A percentile compares a stretch with the other conserved stretches of the same genome.
phyloP scores from a whole-genome alignment of 2,113 vertebrate species.

The Pelodiscus sinensis region DNA sequence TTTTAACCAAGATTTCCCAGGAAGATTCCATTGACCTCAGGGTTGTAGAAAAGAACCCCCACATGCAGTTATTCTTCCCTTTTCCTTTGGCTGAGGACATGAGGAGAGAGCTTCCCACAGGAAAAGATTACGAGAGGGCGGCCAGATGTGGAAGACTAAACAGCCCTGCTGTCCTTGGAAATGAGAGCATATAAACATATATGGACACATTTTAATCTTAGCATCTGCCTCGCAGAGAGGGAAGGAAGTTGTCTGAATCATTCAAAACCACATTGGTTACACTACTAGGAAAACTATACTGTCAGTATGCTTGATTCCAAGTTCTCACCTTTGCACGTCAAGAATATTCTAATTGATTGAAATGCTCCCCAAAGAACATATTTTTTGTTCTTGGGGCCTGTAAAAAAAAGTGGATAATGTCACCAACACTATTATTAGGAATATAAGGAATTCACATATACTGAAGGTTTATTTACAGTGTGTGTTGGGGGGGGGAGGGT shows the following conservation, averaged over 20 bases:
- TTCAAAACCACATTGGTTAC: background rate
- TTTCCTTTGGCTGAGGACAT: slow-evolving; percentile 17
- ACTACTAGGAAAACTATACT: slow-evolving; percentile 53
- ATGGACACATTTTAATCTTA: slow-evolving; percentile 55
- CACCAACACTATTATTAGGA: slow-evolving; percentile 7
- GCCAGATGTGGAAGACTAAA: slow-evolving; percentile 67
- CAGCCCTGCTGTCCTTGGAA: slow-evolving; percentile 55
- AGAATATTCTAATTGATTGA: background rate
- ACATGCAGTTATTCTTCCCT: slow-evolving; percentile 53
- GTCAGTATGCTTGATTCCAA: slow-evolving; percentile 29
- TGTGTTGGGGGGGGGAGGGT: background rate
- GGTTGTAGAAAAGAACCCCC: slow-evolving; percentile 35
- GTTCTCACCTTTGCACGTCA: background rate
- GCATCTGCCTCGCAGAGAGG: background rate
- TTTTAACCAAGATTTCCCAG: slow-evolving; percentile 58
- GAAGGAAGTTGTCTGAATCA: slow-evolving; percentile 46
- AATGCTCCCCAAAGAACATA: background rate
- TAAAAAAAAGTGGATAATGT: slow-evolving; percentile 28
- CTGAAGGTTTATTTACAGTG: background rate
- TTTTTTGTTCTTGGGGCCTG: slow-evolving; percentile 1
- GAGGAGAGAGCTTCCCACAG: slow-evolving; percentile 68
- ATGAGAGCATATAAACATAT: slow-evolving; percentile 63
- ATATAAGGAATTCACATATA: background rate
- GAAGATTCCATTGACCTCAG: slow-evolving; percentile 62
- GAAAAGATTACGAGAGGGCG: slow-evolving; percentile 68